These are phyloP conservation scores for Macaca nemestrina DNA, from an alignment of 2,113 vertebrate genomes.

Conservation along the genomic window DNA sequence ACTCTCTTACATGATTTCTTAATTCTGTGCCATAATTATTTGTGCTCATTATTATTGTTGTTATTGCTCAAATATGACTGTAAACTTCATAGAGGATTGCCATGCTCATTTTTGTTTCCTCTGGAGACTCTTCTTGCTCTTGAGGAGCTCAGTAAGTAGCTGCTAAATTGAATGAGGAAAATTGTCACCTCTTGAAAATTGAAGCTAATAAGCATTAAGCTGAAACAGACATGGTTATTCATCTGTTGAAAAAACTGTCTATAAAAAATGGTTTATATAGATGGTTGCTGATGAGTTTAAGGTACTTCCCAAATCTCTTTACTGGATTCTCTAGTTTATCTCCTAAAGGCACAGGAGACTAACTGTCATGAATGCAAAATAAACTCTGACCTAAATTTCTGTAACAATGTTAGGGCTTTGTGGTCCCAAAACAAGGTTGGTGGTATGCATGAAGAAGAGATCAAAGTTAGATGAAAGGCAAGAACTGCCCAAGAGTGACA, in stretches of 20 bases:
- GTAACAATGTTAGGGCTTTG: background rate
- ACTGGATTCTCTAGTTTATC: conserved; percentile 25
- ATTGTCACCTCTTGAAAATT: conserved; percentile 39
- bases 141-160: conserved; percentile 1
- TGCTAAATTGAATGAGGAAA: conserved; percentile 55
- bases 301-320: background rate
- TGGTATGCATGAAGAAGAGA: background rate
- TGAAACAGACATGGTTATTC: conserved; percentile 30
- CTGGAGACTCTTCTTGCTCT: conserved; percentile 21
- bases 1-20: conserved; percentile 8
- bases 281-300: conserved; percentile 23
- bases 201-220: conserved; percentile 57
- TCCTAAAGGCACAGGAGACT: background rate
- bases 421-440: background rate
- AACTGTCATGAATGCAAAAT: background rate
- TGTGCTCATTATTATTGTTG: background rate
- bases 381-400: conserved; percentile 27
- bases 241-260: conserved; percentile 22
- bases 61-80: background rate
- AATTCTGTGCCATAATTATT: background rate
- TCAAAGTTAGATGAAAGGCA: conserved; percentile 31
- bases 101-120: background rate
- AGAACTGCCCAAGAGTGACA: background rate
- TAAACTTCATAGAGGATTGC: background rate
- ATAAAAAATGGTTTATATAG: background rate